Conservation (phyloP, 2,113 vertebrate genomes). For the Hepsetus odoe region DNA sequence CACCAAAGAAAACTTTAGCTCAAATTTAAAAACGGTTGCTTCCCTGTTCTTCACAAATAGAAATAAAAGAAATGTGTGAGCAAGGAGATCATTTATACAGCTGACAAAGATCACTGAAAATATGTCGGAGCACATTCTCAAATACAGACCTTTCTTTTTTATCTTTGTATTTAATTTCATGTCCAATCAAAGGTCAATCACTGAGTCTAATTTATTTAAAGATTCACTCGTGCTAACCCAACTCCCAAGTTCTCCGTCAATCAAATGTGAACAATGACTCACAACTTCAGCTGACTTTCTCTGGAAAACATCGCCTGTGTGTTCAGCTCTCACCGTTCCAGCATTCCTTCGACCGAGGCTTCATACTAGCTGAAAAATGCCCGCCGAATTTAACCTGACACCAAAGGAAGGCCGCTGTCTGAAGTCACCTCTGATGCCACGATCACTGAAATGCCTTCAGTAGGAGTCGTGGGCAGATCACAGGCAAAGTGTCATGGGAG, state of each 20-base stretch:
- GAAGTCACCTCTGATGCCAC: slow-evolving; percentile 1
- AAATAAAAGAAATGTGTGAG: no score
- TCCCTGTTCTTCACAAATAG: no score
- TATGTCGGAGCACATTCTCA: not conserved
- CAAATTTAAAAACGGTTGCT: no score
- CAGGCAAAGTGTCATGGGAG: not conserved
- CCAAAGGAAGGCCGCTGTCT: slow-evolving; percentile 1
- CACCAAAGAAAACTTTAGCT: no score
- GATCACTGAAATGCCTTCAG: slow-evolving; percentile 7
- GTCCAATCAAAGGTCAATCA: not conserved
- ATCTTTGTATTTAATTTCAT: not conserved
- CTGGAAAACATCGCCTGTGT: not conserved
- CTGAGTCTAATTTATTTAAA: not conserved
- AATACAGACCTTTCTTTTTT: not conserved
- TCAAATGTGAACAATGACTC: slow-evolving; percentile 17
- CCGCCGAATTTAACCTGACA: slow-evolving; percentile 6
- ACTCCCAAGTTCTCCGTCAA: not conserved
- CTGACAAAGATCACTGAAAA: not conserved
- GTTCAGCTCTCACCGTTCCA: not conserved
- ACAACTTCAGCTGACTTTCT: not conserved
- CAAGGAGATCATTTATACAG: no score
- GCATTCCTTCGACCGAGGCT: not conserved
- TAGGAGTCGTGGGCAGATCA: not conserved
- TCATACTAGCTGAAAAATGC: not conserved
- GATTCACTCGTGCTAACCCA: not conserved